Base-by-base conservation (phyloP, 2,888 invertebrate species). In the Zele albiditarsus region DNA sequence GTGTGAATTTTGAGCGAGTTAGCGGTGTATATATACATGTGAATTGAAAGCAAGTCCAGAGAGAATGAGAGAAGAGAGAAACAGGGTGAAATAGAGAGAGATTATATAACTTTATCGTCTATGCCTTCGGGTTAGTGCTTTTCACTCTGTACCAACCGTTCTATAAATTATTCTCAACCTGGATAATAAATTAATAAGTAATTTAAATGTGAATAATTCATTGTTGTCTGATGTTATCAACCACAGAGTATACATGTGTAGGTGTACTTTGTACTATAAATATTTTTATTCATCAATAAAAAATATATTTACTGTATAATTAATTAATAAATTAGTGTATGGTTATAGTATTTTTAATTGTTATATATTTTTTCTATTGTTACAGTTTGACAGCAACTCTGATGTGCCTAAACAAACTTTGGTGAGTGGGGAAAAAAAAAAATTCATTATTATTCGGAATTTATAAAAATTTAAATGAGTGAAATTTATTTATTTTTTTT, bases 311-410 rank as follows among this genome's bases (percentile, higher is more conserved):
- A 6, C n/a, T n/a, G 46, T 46, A n/a, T 46, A 0, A 42, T 46
- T 46, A 25, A 25, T 42, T 46, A 14, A 46, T 25, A 20, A 57
- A 31, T 57, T 31, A 57, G 2, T 1, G 38, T 38, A 8, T 38
- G 10, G 0, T 57, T 0, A 2, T 20, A 16, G 38, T 60, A 1
- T 25, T 25, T 23, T 62, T 62, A 4, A 38, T 38, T 38, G 38
- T 46, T 53, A 65, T 70, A 65, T 53, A 62, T 62, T 27, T 73
- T 70, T 25, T 78, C 62, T 58, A 76, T 23, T 73, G 72, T 77
- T 78, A 16, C 75, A 78, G 78, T 71, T 53, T 66, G 46, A 68
- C 38, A 72, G 71, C 27, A 63, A 53, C 33, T 23, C 73, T 27
- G 42, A 73, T 23, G 8, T 20, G 31, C 69, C 63, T 20, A 75